Conservation (phyloP, 2,888 invertebrate genomes). For the Disparrhopalites patrizii region DNA sequence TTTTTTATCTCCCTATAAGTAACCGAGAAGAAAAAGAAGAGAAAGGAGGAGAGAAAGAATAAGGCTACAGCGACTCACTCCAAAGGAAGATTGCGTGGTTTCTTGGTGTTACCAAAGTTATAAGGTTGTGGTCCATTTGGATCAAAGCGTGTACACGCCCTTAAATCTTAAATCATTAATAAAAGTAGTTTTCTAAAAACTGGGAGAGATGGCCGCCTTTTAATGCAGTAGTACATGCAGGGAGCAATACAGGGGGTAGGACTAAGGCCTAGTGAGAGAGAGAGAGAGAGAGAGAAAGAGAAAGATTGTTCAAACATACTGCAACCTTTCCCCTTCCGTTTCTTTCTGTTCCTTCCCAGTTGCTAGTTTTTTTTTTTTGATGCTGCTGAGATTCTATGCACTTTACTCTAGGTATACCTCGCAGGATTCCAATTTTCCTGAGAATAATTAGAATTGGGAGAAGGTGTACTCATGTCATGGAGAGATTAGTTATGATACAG, state of each 20-base stretch:
- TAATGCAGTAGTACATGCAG: slow-evolving; percentile 3
- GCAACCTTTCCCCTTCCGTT: background rate
- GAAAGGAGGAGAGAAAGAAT: background rate
- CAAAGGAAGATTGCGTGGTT: background rate
- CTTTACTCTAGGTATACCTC: no score
- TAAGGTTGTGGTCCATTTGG: slow-evolving; percentile 29
- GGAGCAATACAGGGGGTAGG: background rate
- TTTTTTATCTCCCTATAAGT: background rate
- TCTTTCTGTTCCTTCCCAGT: slow-evolving; percentile 12
- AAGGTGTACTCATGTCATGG: slow-evolving; percentile 31
- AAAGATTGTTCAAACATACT: no score
- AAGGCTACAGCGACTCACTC: background rate
- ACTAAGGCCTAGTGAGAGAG: background rate
- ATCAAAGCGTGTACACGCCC: slow-evolving; percentile 32
- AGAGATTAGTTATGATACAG: slow-evolving; percentile 29
- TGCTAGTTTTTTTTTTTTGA: background rate
- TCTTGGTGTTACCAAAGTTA: slow-evolving; percentile 21
- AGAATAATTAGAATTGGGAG: slow-evolving; percentile 34
- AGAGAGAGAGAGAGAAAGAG: background rate
- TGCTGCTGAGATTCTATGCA: slow-evolving; percentile 23
- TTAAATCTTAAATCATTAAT: slow-evolving; percentile 32
- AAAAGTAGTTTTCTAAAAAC: slow-evolving; percentile 31
- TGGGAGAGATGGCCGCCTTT: slow-evolving; percentile 27
- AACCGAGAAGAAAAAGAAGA: background rate
- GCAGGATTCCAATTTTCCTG: slow-evolving; percentile 29